phyloP scores from a whole-genome alignment of 2,888 invertebrate genomes.

The Macrosiphum euphorbiae region DNA sequence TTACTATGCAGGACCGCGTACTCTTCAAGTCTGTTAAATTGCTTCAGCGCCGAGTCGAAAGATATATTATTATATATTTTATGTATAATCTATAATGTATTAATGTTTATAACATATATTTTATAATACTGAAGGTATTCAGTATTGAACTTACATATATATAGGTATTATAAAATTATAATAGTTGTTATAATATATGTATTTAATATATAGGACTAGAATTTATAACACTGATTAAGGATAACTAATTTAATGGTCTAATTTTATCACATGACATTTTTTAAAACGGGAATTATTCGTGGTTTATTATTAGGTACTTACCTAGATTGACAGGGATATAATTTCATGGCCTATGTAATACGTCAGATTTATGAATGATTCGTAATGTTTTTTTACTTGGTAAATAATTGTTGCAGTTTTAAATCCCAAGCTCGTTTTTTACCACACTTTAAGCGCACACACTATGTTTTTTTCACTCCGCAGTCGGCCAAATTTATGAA shows the following conservation, averaged over 20 bases:
- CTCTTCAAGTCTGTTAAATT: neutral
- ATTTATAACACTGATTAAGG: neutral
- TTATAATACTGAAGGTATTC: neutral
- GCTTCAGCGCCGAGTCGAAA: neutral
- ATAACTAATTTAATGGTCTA: neutral
- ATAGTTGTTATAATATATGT: neutral
- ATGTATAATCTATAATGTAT: neutral
- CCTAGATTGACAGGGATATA: neutral
- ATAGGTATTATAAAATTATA: neutral
- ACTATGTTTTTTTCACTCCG: neutral
- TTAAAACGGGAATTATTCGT: neutral
- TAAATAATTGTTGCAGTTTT: neutral
- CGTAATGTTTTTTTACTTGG: neutral
- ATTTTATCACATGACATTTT: neutral
- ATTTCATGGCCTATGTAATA: neutral
- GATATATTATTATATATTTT: neutral
- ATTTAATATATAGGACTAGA: neutral
- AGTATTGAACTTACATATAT: neutral
- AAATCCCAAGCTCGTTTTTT: neutral
- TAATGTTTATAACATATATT: neutral
- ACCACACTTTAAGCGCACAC: neutral
- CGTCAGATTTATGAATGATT: neutral
- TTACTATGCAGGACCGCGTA: neutral
- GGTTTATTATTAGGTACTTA: neutral
- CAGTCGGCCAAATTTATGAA: neutral